phyloP scores from a whole-genome alignment of 2,113 vertebrate species.

The Myxocyprinus asiaticus region DNA sequence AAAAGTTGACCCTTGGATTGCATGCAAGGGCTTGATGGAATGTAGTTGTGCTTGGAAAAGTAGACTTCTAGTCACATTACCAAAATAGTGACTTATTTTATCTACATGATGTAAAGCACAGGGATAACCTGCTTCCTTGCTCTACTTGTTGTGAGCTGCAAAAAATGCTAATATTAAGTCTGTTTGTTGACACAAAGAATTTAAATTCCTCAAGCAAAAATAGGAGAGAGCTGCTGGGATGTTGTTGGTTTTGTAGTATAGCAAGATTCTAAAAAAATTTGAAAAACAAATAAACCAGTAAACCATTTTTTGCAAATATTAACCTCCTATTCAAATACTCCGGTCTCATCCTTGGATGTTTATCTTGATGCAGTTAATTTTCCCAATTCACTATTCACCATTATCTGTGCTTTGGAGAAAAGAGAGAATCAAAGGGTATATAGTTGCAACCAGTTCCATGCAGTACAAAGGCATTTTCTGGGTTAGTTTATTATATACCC shows the following conservation, averaged over 20 bases:
- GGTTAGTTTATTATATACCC: slow-evolving; percentile 32
- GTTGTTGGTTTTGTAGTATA: background rate
- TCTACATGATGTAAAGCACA: slow-evolving; percentile 4
- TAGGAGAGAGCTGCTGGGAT: background rate
- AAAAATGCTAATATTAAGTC: slow-evolving; percentile 20
- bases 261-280: background rate
- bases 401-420: background rate
- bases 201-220: background rate
- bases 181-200: background rate
- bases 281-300: slow-evolving; percentile 10
- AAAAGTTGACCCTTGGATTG: slow-evolving; percentile 11
- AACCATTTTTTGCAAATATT: slow-evolving; percentile 1
- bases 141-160: background rate
- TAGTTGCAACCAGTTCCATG: slow-evolving; percentile 41
- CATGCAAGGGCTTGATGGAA: slow-evolving; percentile 23
- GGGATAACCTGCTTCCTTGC: background rate
- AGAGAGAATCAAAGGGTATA: no score
- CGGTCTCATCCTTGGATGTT: background rate
- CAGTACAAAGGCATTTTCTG: slow-evolving; percentile 45
- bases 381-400: slow-evolving; percentile 1
- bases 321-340: background rate
- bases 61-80: slow-evolving; percentile 3
- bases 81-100: slow-evolving; percentile 21
- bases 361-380: background rate
- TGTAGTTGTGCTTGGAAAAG: background rate